These are phyloP conservation scores for Holothuria scabra DNA, from an alignment of 53 echinoderm and acorn worm species.

Conservation along the genomic window DNA sequence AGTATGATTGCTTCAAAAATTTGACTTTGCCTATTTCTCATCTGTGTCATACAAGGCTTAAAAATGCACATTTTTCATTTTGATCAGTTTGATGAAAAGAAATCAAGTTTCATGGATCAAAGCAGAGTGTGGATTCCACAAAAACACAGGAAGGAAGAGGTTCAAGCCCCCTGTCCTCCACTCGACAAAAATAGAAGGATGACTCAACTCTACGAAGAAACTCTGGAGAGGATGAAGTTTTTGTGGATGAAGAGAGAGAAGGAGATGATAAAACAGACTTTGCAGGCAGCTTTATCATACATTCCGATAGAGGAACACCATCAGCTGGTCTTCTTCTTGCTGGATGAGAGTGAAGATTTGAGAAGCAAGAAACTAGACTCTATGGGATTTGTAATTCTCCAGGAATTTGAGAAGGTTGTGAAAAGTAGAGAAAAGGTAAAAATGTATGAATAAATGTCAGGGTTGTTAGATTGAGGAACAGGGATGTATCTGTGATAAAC, in stretches of 20 bases:
- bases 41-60: too few species aligned
- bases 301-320: conserved; percentile 44
- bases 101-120: background rate
- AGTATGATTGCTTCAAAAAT: too few species aligned
- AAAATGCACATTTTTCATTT: too few species aligned
- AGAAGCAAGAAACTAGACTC: conserved; percentile 79
- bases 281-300: conserved; percentile 17
- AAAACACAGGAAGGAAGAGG: background rate
- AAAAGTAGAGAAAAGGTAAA: conserved; percentile 44
- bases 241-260: conserved; percentile 56
- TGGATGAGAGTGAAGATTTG: conserved; percentile 81
- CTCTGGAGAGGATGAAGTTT: conserved; percentile 50
- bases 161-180: background rate
- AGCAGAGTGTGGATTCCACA: background rate
- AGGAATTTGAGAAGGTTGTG: conserved; percentile 65
- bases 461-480: too few species aligned
- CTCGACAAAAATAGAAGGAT: background rate
- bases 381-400: conserved; percentile 63
- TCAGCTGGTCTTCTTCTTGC: conserved; percentile 67
- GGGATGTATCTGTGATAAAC: too few species aligned
- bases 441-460: conserved; percentile 5
- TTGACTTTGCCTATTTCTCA: too few species aligned
- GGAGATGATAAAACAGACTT: conserved; percentile 21
- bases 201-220: background rate
- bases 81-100: too few species aligned